These are phyloP conservation scores for Triplophysa bombifrons DNA, from an alignment of 2,797 vertebrate species.

Conservation along the genomic window DNA sequence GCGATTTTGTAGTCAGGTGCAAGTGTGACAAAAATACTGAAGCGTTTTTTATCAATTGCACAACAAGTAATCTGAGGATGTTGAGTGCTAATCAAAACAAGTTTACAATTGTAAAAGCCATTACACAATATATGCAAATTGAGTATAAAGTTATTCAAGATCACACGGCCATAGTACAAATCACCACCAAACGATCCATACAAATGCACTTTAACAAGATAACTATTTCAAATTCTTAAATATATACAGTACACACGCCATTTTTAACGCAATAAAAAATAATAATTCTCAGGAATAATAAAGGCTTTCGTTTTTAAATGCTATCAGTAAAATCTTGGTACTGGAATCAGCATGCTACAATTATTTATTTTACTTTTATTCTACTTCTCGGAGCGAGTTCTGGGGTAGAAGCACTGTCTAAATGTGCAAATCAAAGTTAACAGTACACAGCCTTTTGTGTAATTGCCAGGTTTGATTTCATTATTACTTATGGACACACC, in stretches of 20 bases:
- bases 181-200: constrained; percentile 73
- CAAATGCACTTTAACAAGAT: constrained; percentile 72
- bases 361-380: constrained; percentile 65
- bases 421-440: constrained; percentile 78
- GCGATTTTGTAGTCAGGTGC: constrained; percentile 80
- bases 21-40: constrained; percentile 78
- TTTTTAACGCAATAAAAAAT: constrained; percentile 66
- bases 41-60: constrained; percentile 78
- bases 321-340: constrained; percentile 51
- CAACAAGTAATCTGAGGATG: constrained; percentile 76
- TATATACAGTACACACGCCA: constrained; percentile 65
- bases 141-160: constrained; percentile 67
- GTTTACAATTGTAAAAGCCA: constrained; percentile 74
- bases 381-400: constrained; percentile 55
- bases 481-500: constrained; percentile 66
- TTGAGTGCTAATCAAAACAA: constrained; percentile 72
- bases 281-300: constrained; percentile 49
- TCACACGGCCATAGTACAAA: constrained; percentile 69
- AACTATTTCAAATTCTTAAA: constrained; percentile 60
- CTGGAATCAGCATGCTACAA: constrained; percentile 71
- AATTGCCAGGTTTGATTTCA: constrained; percentile 73
- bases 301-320: constrained; percentile 45
- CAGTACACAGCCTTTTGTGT: constrained; percentile 79
- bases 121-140: constrained; percentile 71
- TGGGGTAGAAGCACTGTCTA: constrained; percentile 61